Conservation (phyloP, 2,888 invertebrate genomes). For the Oscheius sp. region DNA sequence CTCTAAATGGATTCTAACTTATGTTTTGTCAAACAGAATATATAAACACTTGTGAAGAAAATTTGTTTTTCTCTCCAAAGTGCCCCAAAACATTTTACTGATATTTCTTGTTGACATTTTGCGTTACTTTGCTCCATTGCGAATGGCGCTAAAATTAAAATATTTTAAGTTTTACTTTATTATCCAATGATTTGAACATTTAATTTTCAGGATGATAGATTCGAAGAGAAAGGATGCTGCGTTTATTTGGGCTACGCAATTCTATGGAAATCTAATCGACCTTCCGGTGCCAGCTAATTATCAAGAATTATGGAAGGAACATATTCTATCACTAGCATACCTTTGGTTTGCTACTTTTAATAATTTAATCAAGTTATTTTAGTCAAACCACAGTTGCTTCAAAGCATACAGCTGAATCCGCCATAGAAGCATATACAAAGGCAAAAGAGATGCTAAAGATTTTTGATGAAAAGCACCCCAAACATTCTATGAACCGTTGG, state of each 20-base stretch:
- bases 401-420: background rate
- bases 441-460: background rate
- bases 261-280: background rate
- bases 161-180: too few species aligned
- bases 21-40: too few species aligned
- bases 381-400: slow-evolving; percentile 7
- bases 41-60: too few species aligned
- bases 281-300: background rate
- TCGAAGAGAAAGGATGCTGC: slow-evolving; percentile 1
- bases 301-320: slow-evolving; percentile 11
- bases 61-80: too few species aligned
- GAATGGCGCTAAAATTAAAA: too few species aligned
- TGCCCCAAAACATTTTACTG: too few species aligned
- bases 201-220: too few species aligned
- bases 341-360: background rate
- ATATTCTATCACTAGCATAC: slow-evolving; percentile 3
- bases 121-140: too few species aligned
- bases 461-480: background rate
- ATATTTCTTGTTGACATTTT: too few species aligned
- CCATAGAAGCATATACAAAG: background rate
- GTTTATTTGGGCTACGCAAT: background rate
- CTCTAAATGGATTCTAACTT: too few species aligned
- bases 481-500: slow-evolving; percentile 5
- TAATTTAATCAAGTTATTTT: background rate
- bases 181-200: too few species aligned